Evolutionary conservation across 2,888 invertebrate species (phyloP).

Genomic region (Teleiodes luculella): DNA sequence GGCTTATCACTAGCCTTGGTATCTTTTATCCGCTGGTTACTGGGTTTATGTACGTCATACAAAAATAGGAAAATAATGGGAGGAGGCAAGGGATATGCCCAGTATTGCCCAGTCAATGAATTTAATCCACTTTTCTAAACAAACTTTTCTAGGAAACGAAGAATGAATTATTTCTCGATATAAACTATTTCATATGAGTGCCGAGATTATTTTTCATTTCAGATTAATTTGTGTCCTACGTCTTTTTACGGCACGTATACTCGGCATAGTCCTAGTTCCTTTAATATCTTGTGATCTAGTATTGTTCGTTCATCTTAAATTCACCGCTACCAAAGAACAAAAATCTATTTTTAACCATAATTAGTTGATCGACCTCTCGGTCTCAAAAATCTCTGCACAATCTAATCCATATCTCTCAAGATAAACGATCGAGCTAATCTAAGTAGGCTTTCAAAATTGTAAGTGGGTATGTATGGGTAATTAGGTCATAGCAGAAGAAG

Average conservation of each 20-base stretch:
- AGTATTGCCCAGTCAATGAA: too few species aligned
- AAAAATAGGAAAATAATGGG: too few species aligned
- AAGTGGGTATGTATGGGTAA: slow-evolving; percentile 8
- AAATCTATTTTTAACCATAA: background rate
- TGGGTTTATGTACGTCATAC: background rate
- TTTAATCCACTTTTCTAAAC: too few species aligned
- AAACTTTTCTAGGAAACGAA: too few species aligned
- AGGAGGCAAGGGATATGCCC: too few species aligned
- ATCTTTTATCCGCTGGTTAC: background rate
- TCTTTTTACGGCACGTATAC: too few species aligned
- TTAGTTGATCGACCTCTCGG: background rate
- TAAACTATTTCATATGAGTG: too few species aligned
- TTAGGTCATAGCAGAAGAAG: slow-evolving; percentile 17
- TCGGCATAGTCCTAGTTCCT: too few species aligned
- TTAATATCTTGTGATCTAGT: background rate
- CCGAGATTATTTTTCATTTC: too few species aligned
- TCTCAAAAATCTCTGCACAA: slow-evolving; percentile 1
- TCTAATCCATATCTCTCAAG: slow-evolving; percentile 4
- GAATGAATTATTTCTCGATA: too few species aligned
- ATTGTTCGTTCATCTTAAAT: background rate
- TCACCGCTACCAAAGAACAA: too few species aligned
- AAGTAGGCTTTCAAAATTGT: slow-evolving; percentile 20
- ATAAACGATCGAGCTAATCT: slow-evolving; percentile 16
- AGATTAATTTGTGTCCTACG: too few species aligned
- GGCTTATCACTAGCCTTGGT: slow-evolving; percentile 1